Evolutionary conservation across 2,888 invertebrate genomes (phyloP), one percentile per base, ranked within the genome.

Genomic region (Pollenia labialis): DNA sequence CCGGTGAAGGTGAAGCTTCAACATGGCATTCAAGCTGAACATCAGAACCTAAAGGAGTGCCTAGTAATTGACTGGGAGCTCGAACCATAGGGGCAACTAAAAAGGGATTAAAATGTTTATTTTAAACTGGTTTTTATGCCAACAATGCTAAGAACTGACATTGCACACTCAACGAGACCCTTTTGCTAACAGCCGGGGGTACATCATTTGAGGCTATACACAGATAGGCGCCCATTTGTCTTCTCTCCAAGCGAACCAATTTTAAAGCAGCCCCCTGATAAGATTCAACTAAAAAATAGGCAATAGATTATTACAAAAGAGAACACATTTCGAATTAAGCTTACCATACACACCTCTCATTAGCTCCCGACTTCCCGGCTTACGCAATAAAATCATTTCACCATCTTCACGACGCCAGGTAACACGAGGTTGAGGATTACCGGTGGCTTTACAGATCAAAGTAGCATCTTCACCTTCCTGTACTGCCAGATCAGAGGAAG

Each of bases 141-240:
- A 12, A 58, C n/a, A 32, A 14, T 10, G n/a, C 9, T 32, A 44
- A 42, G 14, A 8, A 44, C 98, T 97, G 94, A 98, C 98, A 98
- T 93, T 97, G 97, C 83, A 98, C 97, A 92, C 96, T 96, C 85
- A 98, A 95, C 68, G 96, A 96, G 90, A 98, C 97, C 89, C 97
- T 94, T 93, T 97, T 97, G 94, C 97, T 97, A 91, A 97, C 97
- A 10, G 98, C 97, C 7, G 98, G 98, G 44, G 97, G 97, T 60
- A 98, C 98, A 93, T 97, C 97, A 92, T 98, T 98, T 91, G 96
- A 96, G 14, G 98, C 98, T 90, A 98, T 97, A 94, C 98, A 98
- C 90, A 98, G 95, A 93, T 98, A 98, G 46, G 97, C 96, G 52
- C 98, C 98, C 97, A 98, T 98, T 94, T 98, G 98, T 90, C 96